phyloP scores from a whole-genome alignment of 2,113 vertebrate genomes.

The Pelecanoides urinatrix region DNA sequence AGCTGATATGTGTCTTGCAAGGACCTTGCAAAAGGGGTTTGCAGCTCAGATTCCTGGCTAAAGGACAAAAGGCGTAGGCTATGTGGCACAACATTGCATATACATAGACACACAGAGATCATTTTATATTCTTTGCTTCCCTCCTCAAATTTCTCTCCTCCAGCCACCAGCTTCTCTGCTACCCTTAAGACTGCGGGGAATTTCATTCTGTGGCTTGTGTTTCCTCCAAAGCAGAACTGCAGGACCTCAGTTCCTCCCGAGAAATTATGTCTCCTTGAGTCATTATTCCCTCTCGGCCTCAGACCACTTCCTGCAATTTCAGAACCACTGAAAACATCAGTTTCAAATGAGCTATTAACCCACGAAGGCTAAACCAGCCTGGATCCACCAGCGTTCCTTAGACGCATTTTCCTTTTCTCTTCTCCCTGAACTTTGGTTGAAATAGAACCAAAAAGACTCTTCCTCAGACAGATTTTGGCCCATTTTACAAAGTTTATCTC shows the following conservation, averaged over 20 bases:
- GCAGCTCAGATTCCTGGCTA: neutral
- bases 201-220: constrained; percentile 18
- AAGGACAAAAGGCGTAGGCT: neutral
- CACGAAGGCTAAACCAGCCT: neutral
- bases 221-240: neutral
- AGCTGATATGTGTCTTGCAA: neutral
- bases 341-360: constrained; percentile 9
- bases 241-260: neutral
- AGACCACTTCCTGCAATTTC: constrained; percentile 44
- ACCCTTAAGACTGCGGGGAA: neutral
- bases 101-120: neutral
- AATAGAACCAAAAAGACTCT: neutral
- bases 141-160: neutral
- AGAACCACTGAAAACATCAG: neutral
- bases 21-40: neutral
- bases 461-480: neutral
- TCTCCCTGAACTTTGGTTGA: neutral
- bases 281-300: neutral
- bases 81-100: neutral
- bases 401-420: neutral
- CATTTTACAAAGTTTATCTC: neutral
- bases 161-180: neutral
- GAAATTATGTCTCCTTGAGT: constrained; percentile 8
- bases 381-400: neutral
- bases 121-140: neutral